Evolutionary conservation across 2,113 vertebrate genomes (phyloP).

Genomic region (Puntigrus tetrazona): DNA sequence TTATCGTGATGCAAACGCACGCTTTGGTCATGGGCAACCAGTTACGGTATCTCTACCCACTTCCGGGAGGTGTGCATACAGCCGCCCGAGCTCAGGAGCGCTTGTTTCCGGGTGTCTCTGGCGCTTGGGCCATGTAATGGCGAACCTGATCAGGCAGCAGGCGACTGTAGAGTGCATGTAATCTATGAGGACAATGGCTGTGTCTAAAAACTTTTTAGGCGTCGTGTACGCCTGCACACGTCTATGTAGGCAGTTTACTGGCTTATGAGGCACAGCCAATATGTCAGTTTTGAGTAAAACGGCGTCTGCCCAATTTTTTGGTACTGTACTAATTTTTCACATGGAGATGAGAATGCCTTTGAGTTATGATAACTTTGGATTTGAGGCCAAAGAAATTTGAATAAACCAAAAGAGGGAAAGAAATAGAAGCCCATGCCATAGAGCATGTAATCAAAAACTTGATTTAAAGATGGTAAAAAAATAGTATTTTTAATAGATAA

Average conservation of each 20-base stretch:
- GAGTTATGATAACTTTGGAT: not conserved
- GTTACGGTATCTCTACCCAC: conserved; percentile 44
- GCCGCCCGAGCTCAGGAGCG: conserved; percentile 14
- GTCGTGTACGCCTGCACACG: too few species aligned
- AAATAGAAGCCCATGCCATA: not conserved
- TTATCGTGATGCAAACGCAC: conserved; percentile 26
- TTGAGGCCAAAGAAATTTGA: too few species aligned
- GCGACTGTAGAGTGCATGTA: not conserved
- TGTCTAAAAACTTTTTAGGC: not conserved
- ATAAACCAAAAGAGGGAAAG: not conserved
- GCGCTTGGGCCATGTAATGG: not conserved
- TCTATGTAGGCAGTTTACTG: not conserved
- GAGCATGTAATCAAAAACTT: not conserved
- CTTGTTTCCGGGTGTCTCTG: conserved; percentile 45
- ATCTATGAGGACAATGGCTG: conserved; percentile 1
- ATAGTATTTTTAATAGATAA: too few species aligned
- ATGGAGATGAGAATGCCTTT: not conserved
- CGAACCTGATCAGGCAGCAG: not conserved
- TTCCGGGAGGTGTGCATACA: conserved; percentile 55
- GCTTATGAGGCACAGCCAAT: not conserved
- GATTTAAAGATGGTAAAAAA: not conserved
- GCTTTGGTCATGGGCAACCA: conserved; percentile 41
- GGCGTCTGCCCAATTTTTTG: not conserved
- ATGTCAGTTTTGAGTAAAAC: not conserved
- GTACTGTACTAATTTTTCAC: not conserved